A percentile compares a stretch with the other conserved stretches of the same genome.
phyloP scores from a whole-genome alignment of 2,888 invertebrate genomes.

The Agrotis puta region DNA sequence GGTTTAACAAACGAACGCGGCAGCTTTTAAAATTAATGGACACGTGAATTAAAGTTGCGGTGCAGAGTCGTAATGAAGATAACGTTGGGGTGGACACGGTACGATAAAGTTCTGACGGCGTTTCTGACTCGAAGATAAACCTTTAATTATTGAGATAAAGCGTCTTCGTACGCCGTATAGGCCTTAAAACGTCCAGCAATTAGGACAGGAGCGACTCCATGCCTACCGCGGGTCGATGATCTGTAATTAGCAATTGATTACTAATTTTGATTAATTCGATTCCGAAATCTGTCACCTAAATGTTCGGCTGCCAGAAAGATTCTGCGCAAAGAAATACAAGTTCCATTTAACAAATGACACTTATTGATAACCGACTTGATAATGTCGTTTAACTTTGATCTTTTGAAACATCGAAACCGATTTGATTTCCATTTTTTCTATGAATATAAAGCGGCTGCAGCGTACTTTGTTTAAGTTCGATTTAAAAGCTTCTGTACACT shows the following conservation, averaged over 20 bases:
- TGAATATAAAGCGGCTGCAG: conserved; percentile 51
- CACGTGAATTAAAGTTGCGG: conserved; percentile 86
- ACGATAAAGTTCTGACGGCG: conserved; percentile 87
- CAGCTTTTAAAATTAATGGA: conserved; percentile 88
- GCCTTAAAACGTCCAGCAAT: conserved; percentile 74
- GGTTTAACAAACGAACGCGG: conserved; percentile 83
- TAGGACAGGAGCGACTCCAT: conserved; percentile 63
- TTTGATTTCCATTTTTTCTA: conserved; percentile 58
- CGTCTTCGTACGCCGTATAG: conserved; percentile 69
- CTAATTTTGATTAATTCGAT: conserved; percentile 56
- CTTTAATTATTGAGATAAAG: conserved; percentile 88
- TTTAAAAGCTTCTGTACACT: conserved; percentile 17
- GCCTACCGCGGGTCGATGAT: conserved; percentile 57
- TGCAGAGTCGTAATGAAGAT: conserved; percentile 88
- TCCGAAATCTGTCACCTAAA: conserved; percentile 50
- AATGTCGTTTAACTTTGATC: conserved; percentile 34
- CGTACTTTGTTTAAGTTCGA: conserved; percentile 32
- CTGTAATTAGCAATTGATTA: conserved; percentile 65
- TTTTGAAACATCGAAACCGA: conserved; percentile 47
- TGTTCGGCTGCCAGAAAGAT: conserved; percentile 13
- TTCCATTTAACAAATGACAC: conserved; percentile 37
- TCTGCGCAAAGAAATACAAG: conserved; percentile 20
- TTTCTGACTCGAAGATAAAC: conserved; percentile 83
- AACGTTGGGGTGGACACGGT: conserved; percentile 81
- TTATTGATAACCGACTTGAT: conserved; percentile 34